A percentile compares a stretch with the other conserved stretches of the same genome.
Evolutionary conservation across 1,140 invertebrate species (phyloP).

Genomic region (Leptinotarsa undecemlineata): DNA sequence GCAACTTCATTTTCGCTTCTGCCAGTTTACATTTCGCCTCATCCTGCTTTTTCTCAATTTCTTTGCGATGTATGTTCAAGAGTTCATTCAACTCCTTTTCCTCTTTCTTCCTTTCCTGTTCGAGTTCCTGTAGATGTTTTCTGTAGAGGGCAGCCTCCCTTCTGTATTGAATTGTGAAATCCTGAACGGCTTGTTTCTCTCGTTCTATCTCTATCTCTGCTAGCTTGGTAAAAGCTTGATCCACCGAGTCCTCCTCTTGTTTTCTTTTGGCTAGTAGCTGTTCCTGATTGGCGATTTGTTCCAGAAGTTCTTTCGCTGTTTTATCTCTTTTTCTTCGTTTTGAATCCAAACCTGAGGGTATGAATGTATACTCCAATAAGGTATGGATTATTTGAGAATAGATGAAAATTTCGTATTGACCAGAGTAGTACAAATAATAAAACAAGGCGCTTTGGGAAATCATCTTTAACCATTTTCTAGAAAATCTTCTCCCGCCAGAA

Average conservation of each 20-base stretch:
- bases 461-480: no score
- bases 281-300: slow-evolving; percentile 46
- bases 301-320: slow-evolving; percentile 41
- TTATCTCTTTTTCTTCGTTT: slow-evolving; percentile 40
- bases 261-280: slow-evolving; percentile 42
- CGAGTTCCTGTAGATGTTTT: slow-evolving; percentile 46
- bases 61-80: slow-evolving; percentile 40
- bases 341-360: slow-evolving; percentile 32
- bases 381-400: no score
- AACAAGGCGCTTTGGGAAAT: no score
- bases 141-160: slow-evolving; percentile 45
- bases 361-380: no score
- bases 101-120: slow-evolving; percentile 42
- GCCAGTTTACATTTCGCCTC: slow-evolving; percentile 44
- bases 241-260: slow-evolving; percentile 45
- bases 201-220: slow-evolving; percentile 43
- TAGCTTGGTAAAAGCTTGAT: slow-evolving; percentile 40
- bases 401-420: no score
- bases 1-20: slow-evolving; percentile 44
- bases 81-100: slow-evolving; percentile 41
- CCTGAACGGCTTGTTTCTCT: slow-evolving; percentile 40
- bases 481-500: no score
- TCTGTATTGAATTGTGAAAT: slow-evolving; percentile 33
- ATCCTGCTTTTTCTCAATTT: slow-evolving; percentile 45
- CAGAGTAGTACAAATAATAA: no score